phyloP scores from a whole-genome alignment of 1,140 invertebrate genomes.

The Triops cancriformis region DNA sequence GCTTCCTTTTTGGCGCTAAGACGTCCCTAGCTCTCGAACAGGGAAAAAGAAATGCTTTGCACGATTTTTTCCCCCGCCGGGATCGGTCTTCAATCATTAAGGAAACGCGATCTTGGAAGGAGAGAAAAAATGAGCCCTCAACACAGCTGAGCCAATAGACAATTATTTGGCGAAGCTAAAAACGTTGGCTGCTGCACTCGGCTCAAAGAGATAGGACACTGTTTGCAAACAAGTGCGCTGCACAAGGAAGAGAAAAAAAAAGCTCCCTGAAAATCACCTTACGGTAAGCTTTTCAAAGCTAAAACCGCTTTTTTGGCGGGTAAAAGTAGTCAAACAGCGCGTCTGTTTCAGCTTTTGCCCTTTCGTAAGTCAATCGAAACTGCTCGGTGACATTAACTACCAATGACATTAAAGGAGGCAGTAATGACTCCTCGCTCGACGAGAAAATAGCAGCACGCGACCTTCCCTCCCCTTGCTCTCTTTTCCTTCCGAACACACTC shows the following conservation, averaged over 20 bases:
- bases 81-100: background rate
- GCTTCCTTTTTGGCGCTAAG: background rate
- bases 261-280: conserved; percentile 34
- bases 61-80: background rate
- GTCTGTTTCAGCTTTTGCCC: background rate
- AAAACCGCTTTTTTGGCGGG: conserved; percentile 28
- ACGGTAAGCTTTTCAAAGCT: conserved; percentile 35
- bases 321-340: conserved; percentile 16
- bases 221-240: conserved; percentile 24
- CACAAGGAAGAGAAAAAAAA: conserved; percentile 26
- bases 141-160: background rate
- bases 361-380: conserved; percentile 1
- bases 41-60: background rate
- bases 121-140: background rate
- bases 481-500: background rate
- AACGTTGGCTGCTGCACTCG: background rate
- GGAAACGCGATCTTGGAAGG: background rate
- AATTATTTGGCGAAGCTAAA: background rate
- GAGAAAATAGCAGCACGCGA: background rate
- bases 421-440: background rate
- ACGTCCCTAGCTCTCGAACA: background rate
- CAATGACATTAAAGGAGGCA: conserved; percentile 10
- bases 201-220: conserved; percentile 1
- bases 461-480: background rate
- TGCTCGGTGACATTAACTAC: conserved; percentile 18